These are phyloP conservation scores for Caenorhabditis sp. DNA, from an alignment of 2,888 invertebrate species.

Conservation along the genomic window DNA sequence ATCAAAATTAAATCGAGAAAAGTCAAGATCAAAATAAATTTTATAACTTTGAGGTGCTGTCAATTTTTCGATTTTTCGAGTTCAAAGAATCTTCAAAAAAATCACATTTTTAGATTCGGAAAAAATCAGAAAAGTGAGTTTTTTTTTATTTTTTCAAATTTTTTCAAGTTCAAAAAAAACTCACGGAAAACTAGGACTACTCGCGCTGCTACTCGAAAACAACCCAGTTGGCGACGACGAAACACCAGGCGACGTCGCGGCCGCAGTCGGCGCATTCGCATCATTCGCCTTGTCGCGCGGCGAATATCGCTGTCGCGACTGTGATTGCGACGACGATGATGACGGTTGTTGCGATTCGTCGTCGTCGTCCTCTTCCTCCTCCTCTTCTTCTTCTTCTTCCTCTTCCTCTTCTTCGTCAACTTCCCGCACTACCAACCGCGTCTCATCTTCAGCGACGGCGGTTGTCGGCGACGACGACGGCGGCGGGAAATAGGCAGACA, in stretches of 20 bases:
- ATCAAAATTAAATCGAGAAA: no score
- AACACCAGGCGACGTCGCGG: neutral
- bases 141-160: no score
- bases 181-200: constrained; percentile 22
- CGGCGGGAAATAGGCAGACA: constrained; percentile 27
- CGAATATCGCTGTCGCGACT: constrained; percentile 3
- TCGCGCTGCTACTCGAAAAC: constrained; percentile 10
- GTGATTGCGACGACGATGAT: constrained; percentile 17
- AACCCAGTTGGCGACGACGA: constrained; percentile 23
- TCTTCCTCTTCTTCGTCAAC: no score
- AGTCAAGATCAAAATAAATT: no score
- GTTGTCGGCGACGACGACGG: constrained; percentile 4
- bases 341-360: neutral
- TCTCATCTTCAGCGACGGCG: neutral
- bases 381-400: neutral
- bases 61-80: no score
- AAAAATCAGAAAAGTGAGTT: no score
- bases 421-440: no score
- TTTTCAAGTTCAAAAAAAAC: constrained; percentile 2
- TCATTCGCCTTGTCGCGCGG: neutral
- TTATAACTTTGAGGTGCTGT: no score
- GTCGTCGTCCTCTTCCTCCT: constrained; percentile 3
- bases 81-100: no score
- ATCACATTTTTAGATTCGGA: no score
- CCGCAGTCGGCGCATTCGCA: neutral